Evolutionary conservation across 1,140 invertebrate genomes (phyloP).

Genomic region (Hypothenemus hampei): DNA sequence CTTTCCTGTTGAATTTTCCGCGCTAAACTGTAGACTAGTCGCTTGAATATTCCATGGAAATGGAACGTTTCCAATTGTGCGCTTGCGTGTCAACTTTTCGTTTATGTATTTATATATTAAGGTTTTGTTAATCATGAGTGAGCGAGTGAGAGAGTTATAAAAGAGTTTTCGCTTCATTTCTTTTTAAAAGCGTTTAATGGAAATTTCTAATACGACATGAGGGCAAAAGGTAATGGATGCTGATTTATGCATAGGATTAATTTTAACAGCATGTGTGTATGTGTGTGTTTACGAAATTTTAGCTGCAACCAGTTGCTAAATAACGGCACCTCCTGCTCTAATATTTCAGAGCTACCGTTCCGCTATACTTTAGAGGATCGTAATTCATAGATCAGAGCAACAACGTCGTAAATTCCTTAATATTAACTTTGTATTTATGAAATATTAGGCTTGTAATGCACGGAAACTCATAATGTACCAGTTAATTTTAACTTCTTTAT

Average conservation of each 20-base stretch:
- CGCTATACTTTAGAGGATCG: not conserved
- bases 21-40: slow-evolving; percentile 8
- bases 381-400: slow-evolving; percentile 1
- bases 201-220: not conserved
- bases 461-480: not conserved
- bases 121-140: slow-evolving; percentile 12
- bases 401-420: slow-evolving; percentile 6
- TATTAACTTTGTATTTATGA: not conserved
- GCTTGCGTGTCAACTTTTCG: slow-evolving; percentile 1
- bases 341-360: no score
- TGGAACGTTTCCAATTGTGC: not conserved
- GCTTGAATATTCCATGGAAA: slow-evolving; percentile 6
- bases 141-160: no score
- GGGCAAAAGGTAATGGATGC: slow-evolving; percentile 4
- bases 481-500: not conserved
- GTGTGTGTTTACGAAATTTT: slow-evolving; percentile 7
- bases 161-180: no score
- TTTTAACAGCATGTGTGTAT: slow-evolving; percentile 12
- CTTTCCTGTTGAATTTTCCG: slow-evolving; percentile 3
- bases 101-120: slow-evolving; percentile 11
- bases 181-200: no score
- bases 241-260: slow-evolving; percentile 5
- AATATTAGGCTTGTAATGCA: no score
- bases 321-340: no score
- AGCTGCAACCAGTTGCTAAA: slow-evolving; percentile 12